These are phyloP conservation scores for Tineola bisselliella DNA, from an alignment of 2,888 invertebrate species.

Conservation along the genomic window DNA sequence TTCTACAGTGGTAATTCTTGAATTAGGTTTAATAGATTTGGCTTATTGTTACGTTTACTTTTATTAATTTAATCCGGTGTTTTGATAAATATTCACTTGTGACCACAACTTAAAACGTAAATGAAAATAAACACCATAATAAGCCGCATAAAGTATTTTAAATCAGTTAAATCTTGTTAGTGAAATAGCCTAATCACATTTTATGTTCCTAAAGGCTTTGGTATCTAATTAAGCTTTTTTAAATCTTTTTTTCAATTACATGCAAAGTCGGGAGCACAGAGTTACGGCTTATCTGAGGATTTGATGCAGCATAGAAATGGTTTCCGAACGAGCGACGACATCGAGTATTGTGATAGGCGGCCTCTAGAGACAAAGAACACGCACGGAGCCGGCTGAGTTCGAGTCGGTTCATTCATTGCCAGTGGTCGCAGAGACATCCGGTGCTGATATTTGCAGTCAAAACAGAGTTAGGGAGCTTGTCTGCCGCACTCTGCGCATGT, in stretches of 20 bases:
- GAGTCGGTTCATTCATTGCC: background rate
- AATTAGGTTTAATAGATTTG: too few species aligned
- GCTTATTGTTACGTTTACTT: too few species aligned
- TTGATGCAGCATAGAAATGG: background rate
- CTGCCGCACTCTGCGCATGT: constrained; percentile 57
- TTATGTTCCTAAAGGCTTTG: too few species aligned
- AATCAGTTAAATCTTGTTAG: too few species aligned
- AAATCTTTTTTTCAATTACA: constrained; percentile 13
- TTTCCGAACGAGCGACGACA: background rate
- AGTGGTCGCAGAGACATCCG: constrained; percentile 35
- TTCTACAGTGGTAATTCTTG: too few species aligned
- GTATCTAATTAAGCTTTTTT: too few species aligned
- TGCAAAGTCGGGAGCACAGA: constrained; percentile 1
- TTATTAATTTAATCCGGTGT: too few species aligned
- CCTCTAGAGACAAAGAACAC: constrained; percentile 53
- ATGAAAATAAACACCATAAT: too few species aligned
- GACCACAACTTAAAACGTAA: too few species aligned
- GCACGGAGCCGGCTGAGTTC: constrained; percentile 17
- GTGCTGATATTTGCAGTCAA: constrained; percentile 62
- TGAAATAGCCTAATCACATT: too few species aligned
- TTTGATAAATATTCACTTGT: too few species aligned
- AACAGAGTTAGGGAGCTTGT: constrained; percentile 49
- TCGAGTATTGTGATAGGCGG: constrained; percentile 38
- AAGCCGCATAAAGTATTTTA: too few species aligned
- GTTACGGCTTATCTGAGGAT: constrained; percentile 9